Base-by-base conservation (phyloP, 2,888 invertebrate genomes). In the Anagyrus pseudococci region DNA sequence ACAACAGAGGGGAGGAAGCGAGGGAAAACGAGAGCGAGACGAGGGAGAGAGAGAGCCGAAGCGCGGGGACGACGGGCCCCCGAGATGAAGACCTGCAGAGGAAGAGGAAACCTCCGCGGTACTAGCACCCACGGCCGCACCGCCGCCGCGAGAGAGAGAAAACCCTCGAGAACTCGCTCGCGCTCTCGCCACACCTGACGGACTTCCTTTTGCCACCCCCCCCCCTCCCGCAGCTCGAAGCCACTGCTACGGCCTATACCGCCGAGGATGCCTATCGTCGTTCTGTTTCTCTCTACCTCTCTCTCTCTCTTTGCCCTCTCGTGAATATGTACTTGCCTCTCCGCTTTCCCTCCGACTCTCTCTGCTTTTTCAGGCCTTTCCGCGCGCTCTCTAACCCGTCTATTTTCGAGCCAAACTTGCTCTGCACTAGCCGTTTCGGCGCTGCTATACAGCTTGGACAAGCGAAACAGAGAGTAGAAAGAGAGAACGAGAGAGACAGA, bases 21-120 rank as follows among this genome's bases (percentile, higher is more conserved):
- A n/a, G n/a, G n/a, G 33, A 37, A 8, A 8, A 8, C 10, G 17
- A 7, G 17, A 19, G 7, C 2, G 19, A 19, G 23, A 2, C 4
- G 22, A 20, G 22, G 2, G 23, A 1, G 26, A 2, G 26, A 19
- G 13, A 19, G n/a, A 15, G 29, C 22, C 8, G 15, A 41, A 13
- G 13, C 40, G 29, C 29, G 29, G 10, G 29, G 29, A 10, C 6
- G 29, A 4, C 29, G 29, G 8, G 22, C 4, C 29, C 4, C 56
- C 66, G 67, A 67, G 68, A 75, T 75, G 77, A 78, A 79, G 79
- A 79, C 77, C 77, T 77, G 78, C 77, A 73, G 75, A 76, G 72
- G 75, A 75, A 70, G 75, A 77, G 75, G 79, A 79, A 80, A 79
- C 79, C 79, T 78, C 77, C 72, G 70, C 72, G 74, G 72, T 68